These are phyloP conservation scores for Sinelater perroti DNA, from an alignment of 2,888 invertebrate species.

Conservation along the genomic window DNA sequence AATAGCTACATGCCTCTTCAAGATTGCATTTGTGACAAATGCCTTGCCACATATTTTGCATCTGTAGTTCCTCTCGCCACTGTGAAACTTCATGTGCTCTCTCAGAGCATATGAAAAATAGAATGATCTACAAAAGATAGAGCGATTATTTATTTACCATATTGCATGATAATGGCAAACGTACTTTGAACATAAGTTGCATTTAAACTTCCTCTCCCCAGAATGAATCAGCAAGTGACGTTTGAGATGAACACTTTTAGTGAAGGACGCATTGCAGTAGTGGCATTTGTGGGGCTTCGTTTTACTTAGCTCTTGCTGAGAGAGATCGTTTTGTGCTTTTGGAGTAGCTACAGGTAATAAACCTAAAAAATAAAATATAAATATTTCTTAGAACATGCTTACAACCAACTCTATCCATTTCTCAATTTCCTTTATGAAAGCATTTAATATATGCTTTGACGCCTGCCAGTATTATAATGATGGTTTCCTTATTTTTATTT, in stretches of 20 bases:
- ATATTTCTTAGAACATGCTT: constrained; percentile 1
- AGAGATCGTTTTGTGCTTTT: constrained; percentile 42
- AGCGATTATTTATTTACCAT: too few relatives aligned
- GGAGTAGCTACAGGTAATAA: constrained; percentile 46
- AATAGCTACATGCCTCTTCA: constrained; percentile 57
- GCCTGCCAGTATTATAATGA: too few relatives aligned
- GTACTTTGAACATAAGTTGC: constrained; percentile 56
- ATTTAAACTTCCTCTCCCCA: constrained; percentile 56
- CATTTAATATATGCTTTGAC: too few relatives aligned
- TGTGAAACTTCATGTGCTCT: constrained; percentile 56
- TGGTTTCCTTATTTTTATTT: too few relatives aligned
- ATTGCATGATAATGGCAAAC: not conserved
- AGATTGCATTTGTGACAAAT: constrained; percentile 54
- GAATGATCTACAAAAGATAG: constrained; percentile 52
- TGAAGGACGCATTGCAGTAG: constrained; percentile 61
- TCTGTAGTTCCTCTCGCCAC: constrained; percentile 52
- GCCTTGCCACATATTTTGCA: constrained; percentile 58
- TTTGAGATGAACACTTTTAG: constrained; percentile 66
- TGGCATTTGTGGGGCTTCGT: constrained; percentile 61
- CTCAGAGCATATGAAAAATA: constrained; percentile 49
- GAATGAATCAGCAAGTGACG: constrained; percentile 58
- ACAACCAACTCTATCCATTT: too few relatives aligned
- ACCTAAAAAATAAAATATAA: constrained; percentile 38
- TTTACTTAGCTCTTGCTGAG: constrained; percentile 38
- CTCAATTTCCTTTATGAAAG: too few relatives aligned